Percentiles rank a stretch among this genome's conserved stretches.
Conservation (phyloP, 2,113 vertebrate genomes). For the Rana temporaria region DNA sequence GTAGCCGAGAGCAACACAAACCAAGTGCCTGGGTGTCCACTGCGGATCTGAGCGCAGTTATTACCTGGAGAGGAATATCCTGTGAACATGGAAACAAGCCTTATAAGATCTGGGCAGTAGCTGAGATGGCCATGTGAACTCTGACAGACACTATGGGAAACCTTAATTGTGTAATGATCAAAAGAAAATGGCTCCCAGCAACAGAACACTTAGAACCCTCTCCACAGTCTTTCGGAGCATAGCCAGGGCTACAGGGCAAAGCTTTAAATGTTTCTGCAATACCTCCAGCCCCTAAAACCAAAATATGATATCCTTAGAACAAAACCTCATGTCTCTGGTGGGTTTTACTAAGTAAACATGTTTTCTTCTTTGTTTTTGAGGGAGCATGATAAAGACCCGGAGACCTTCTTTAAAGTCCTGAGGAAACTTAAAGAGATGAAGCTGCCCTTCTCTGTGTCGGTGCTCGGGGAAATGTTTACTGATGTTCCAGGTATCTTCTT, state of each 20-base stretch:
- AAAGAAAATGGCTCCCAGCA: background rate
- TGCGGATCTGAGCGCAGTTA: slow-evolving; percentile 16
- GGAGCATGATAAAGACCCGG: slow-evolving; percentile 95
- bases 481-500: slow-evolving; percentile 85
- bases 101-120: slow-evolving; percentile 32
- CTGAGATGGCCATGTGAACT: slow-evolving; percentile 17
- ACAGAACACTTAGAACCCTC: slow-evolving; percentile 39
- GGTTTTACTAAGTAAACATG: slow-evolving; percentile 38
- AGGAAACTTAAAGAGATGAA: slow-evolving; percentile 82
- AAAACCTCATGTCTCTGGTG: slow-evolving; percentile 25
- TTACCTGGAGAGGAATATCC: slow-evolving; percentile 55
- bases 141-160: slow-evolving; percentile 33
- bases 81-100: slow-evolving; percentile 43
- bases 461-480: slow-evolving; percentile 91
- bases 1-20: slow-evolving; percentile 38
- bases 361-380: slow-evolving; percentile 86
- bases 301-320: slow-evolving; percentile 48
- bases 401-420: slow-evolving; percentile 91
- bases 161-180: slow-evolving; percentile 50
- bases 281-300: slow-evolving; percentile 10
- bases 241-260: slow-evolving; percentile 1
- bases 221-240: background rate
- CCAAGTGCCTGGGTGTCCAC: background rate
- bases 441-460: slow-evolving; percentile 81
- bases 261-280: slow-evolving; percentile 32